Percentiles rank a stretch among this genome's conserved stretches.
phyloP scores from a whole-genome alignment of 2,797 vertebrate genomes.

The Petrocephalus schoutedeni region DNA sequence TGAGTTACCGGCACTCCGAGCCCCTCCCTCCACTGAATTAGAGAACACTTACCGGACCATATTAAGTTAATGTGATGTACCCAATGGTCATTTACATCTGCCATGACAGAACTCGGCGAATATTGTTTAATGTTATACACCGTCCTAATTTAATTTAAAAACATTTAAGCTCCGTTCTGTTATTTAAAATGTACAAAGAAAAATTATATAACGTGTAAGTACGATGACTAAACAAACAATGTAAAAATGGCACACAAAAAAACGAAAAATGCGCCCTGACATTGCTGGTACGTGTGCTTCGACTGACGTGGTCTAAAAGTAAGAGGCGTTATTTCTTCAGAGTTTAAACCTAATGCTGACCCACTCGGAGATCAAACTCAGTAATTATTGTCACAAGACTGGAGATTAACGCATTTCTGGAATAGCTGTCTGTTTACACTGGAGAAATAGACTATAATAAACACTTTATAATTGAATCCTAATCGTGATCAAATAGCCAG shows the following conservation, averaged over 20 bases:
- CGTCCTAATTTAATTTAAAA: neutral
- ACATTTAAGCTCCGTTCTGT: neutral
- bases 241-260: neutral
- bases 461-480: conserved; percentile 99
- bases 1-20: neutral
- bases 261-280: neutral
- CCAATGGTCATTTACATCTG: conserved; percentile 5
- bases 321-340: conserved; percentile 53
- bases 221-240: neutral
- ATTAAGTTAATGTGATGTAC: conserved; percentile 26
- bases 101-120: neutral
- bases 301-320: conserved; percentile 44
- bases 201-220: neutral
- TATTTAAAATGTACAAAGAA: conserved; percentile 6
- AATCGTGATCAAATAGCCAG: conserved; percentile 91
- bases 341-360: conserved; percentile 72
- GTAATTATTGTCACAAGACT: conserved; percentile 99
- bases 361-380: conserved; percentile 70
- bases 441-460: conserved; percentile 78
- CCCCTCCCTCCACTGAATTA: conserved; percentile 24
- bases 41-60: conserved; percentile 17
- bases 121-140: neutral
- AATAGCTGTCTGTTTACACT: conserved; percentile 97
- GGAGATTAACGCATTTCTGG: conserved; percentile 97
- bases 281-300: neutral